Base-by-base conservation (phyloP, 53 echinoderm and acorn worm genomes). In the Holothuria leucospilota region DNA sequence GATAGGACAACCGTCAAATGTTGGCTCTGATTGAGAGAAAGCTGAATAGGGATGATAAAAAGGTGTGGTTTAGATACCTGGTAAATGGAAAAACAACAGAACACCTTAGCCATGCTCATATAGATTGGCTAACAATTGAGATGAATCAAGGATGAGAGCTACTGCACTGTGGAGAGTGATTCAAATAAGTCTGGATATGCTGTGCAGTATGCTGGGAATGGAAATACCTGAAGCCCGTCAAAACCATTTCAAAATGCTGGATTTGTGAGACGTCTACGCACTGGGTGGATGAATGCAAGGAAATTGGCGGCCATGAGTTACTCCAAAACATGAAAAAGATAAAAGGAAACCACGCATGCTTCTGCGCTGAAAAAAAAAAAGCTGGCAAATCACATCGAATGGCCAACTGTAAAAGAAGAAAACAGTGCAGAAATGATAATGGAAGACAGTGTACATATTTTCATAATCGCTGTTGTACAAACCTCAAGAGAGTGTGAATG, bases 341-440 rank as follows among this genome's bases (percentile, higher is more conserved):
- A 74, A 95, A 86, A 30, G 86, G 90, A 0, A 90, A 85, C 42
- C 66, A 86, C 49, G 95, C 90, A 8, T 95, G 92, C 46, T 95
- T 77, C 84, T 85, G 88, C 51, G 14, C 78, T 82, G 52, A 89
- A 77, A 15, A 82, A 88, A 52, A 92, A 90, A 21, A 81, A 75
- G n/a, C n/a, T n/a, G n/a, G n/a, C n/a, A n/a, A n/a, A n/a, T n/a
- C n/a, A n/a, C n/a, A n/a, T n/a, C n/a, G n/a, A n/a, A n/a, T n/a
- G n/a, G n/a, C n/a, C n/a, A n/a, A n/a, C n/a, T n/a, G n/a, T n/a
- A n/a, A n/a, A n/a, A n/a, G n/a, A n/a, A n/a, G n/a, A n/a, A n/a
- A n/a, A n/a, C n/a, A n/a, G n/a, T n/a, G n/a, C n/a, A 23, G 91
- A 94, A 61, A 70, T 40, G 7, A 16, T 1, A 85, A 92, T 71